Conservation (phyloP, 2,113 vertebrate species). For the Ornithorhynchus anatinus region DNA sequence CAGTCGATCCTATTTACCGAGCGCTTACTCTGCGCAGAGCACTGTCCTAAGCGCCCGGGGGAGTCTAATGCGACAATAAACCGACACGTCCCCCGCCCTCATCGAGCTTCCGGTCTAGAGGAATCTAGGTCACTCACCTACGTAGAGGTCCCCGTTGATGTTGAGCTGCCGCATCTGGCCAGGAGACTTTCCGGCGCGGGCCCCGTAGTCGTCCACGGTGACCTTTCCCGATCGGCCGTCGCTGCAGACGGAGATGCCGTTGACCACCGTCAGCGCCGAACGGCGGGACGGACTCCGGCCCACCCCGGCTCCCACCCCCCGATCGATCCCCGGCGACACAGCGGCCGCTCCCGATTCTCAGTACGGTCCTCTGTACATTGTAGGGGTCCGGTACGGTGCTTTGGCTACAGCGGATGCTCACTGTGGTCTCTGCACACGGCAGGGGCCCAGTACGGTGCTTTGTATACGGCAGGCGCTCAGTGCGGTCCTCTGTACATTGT, state of each 20-base stretch:
- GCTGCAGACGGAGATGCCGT: slow-evolving; percentile 63
- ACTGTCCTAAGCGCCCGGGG: too few species aligned
- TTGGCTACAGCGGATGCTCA: too few species aligned
- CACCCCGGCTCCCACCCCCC: rapidly evolving
- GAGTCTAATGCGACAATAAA: too few species aligned
- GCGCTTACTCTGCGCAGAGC: too few species aligned
- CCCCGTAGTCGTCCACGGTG: slow-evolving; percentile 93
- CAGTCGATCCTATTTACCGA: too few species aligned
- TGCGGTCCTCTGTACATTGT: too few species aligned
- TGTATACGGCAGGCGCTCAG: too few species aligned
- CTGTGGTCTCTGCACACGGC: too few species aligned
- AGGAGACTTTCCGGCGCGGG: slow-evolving; percentile 86
- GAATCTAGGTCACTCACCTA: slow-evolving; percentile 79
- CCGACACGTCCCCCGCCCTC: too few species aligned
- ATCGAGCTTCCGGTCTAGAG: too few species aligned
- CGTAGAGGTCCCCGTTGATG: slow-evolving; percentile 87
- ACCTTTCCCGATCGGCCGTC: slow-evolving; percentile 93
- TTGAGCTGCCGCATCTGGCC: slow-evolving; percentile 96
- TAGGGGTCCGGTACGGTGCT: rapidly evolving
- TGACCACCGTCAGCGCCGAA: background rate
- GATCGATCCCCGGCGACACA: background rate
- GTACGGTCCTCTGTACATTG: rapidly evolving
- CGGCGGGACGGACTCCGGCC: background rate
- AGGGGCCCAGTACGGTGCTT: too few species aligned
- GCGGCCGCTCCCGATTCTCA: rapidly evolving